Evolutionary conservation across 2,113 vertebrate genomes (phyloP).

Genomic region (Electrona antarctica): DNA sequence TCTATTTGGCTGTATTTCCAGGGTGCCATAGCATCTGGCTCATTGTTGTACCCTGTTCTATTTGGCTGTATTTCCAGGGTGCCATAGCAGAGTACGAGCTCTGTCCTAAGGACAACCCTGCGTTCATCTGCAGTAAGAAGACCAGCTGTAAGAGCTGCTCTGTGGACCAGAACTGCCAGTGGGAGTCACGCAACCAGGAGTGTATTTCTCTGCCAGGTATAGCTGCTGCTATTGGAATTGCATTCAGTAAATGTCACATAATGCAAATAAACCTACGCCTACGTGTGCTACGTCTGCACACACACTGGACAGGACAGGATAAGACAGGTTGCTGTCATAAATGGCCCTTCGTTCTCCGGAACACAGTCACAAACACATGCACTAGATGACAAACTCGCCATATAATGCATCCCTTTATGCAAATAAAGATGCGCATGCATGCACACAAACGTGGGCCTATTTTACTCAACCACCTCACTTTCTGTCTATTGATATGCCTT

Average conservation of each 20-base stretch:
- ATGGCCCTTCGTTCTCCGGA: neutral
- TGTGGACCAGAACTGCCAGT: constrained; percentile 96
- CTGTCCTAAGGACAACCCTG: constrained; percentile 93
- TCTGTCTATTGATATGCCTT: no score
- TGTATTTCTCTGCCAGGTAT: constrained; percentile 95
- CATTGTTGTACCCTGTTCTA: no score
- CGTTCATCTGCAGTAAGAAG: constrained; percentile 94
- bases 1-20: no score
- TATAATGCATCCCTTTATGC: neutral
- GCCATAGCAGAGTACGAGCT: constrained; percentile 79
- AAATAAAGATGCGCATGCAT: neutral
- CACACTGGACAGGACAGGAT: no score
- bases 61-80: constrained; percentile 71
- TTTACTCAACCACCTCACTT: no score
- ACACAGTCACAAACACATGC: no score
- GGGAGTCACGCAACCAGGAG: constrained; percentile 95
- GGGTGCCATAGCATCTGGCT: no score
- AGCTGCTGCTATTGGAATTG: constrained; percentile 3
- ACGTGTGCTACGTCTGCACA: neutral
- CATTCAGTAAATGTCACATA: neutral
- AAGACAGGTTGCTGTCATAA: no score
- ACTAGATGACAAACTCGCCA: no score
- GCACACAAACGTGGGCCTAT: no score
- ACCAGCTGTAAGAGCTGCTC: constrained; percentile 98
- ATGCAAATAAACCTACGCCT: neutral